Percentiles rank a stretch among this genome's conserved stretches.
phyloP scores from a whole-genome alignment of 2,888 invertebrate genomes.

The Hemithea aestivaria region DNA sequence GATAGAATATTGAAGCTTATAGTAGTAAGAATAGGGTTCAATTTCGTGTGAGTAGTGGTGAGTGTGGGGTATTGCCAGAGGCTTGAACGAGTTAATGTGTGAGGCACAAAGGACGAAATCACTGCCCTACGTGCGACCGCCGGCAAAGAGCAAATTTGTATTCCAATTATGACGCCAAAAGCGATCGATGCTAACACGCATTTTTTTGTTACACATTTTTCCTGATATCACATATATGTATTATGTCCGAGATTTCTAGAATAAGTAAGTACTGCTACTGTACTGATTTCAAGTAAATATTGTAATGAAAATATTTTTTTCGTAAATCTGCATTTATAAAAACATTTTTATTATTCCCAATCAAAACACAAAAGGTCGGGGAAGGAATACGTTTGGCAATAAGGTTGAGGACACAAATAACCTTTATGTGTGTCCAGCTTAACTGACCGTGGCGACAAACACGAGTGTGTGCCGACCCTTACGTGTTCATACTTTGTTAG shows the following conservation, averaged over 20 bases:
- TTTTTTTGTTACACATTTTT: conserved; percentile 16
- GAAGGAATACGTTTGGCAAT: conserved; percentile 23
- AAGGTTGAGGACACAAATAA: conserved; percentile 47
- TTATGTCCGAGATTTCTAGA: too few species aligned
- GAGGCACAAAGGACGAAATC: conserved; percentile 77
- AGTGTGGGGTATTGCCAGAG: conserved; percentile 56
- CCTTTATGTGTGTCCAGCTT: conserved; percentile 60
- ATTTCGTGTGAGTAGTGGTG: conserved; percentile 32
- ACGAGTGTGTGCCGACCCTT: conserved; percentile 29
- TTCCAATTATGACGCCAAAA: conserved; percentile 72
- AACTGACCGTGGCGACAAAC: conserved; percentile 76
- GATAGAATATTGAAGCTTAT: conserved; percentile 24
- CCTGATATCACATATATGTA: neutral
- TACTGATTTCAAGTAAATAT: too few species aligned
- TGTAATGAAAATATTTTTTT: too few species aligned
- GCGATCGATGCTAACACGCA: conserved; percentile 35
- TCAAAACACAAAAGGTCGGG: conserved; percentile 7
- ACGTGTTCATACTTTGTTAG: conserved; percentile 53
- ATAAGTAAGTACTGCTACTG: too few species aligned
- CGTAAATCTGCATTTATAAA: too few species aligned
- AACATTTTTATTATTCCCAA: neutral
- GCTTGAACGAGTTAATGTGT: conserved; percentile 77
- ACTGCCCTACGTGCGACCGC: conserved; percentile 64
- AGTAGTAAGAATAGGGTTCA: conserved; percentile 36
- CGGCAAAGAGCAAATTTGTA: conserved; percentile 76